Percentiles rank a stretch among this genome's conserved stretches.
Evolutionary conservation across 2,797 vertebrate species (phyloP).

Genomic region (Fundulus diaphanus): DNA sequence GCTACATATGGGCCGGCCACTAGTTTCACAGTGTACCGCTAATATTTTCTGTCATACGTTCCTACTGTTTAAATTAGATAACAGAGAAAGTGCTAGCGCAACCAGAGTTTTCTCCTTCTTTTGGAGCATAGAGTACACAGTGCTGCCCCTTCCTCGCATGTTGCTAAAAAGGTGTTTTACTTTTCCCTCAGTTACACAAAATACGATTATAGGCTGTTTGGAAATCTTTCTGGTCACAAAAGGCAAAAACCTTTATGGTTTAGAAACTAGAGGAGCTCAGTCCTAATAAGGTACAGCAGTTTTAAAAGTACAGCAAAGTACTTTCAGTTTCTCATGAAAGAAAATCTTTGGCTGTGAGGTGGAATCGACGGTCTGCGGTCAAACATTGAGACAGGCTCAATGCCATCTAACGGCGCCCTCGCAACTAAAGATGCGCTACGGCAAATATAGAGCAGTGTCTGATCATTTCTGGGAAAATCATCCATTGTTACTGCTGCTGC

Average conservation of each 20-base stretch:
- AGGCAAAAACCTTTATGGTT: not conserved
- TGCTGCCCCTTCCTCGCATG: no score
- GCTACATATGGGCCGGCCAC: no score
- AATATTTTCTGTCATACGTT: not conserved
- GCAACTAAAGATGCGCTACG: not conserved
- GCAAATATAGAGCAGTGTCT: not conserved
- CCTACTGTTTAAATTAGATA: not conserved
- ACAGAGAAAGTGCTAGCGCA: no score
- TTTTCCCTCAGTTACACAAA: not conserved
- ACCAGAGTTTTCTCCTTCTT: no score
- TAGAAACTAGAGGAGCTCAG: not conserved
- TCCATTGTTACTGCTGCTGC: not conserved
- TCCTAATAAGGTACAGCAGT: not conserved
- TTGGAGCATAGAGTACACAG: no score
- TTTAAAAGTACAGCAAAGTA: not conserved
- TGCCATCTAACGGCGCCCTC: not conserved
- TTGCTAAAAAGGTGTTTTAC: not conserved
- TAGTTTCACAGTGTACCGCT: no score
- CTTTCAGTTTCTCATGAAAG: not conserved
- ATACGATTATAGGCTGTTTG: not conserved
- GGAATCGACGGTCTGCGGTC: not conserved
- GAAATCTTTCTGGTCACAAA: not conserved
- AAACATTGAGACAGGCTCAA: not conserved
- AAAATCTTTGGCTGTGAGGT: not conserved
- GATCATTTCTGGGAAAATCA: not conserved